Evolutionary conservation across 2,113 vertebrate genomes (phyloP).

Genomic region (Colistium nudipinnis): DNA sequence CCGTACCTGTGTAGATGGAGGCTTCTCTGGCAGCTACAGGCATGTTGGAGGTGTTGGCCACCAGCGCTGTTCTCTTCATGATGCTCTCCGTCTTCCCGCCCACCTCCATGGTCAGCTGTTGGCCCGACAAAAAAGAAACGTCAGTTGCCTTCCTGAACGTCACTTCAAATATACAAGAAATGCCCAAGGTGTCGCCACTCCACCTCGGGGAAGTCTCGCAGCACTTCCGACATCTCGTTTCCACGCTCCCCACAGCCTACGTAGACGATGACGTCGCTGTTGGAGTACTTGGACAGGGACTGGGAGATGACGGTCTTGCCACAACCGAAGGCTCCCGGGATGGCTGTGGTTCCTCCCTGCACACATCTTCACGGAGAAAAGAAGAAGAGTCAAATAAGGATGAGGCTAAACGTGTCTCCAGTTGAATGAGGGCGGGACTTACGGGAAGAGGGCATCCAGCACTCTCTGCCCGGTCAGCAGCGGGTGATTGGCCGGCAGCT

Average conservation of each 20-base stretch:
- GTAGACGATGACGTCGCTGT: constrained; percentile 97
- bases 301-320: constrained; percentile 99
- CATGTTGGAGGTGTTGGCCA: constrained; percentile 99
- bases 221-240: constrained; percentile 99
- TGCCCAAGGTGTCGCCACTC: constrained; percentile 34
- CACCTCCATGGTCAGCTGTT: constrained; percentile 96
- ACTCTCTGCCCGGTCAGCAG: constrained; percentile 95
- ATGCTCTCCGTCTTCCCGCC: constrained; percentile 96
- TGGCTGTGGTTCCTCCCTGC: constrained; percentile 97
- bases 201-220: constrained; percentile 98
- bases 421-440: constrained; percentile 61
- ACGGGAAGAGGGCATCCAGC: constrained; percentile 97
- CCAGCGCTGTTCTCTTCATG: constrained; percentile 98
- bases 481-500: constrained; percentile 94
- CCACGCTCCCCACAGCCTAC: constrained; percentile 98
- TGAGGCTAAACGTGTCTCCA: neutral
- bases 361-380: constrained; percentile 84
- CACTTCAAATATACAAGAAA: neutral
- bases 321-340: constrained; percentile 96
- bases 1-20: constrained; percentile 96
- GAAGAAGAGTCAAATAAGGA: neutral
- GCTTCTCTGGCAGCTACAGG: constrained; percentile 98
- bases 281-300: constrained; percentile 97
- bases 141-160: constrained; percentile 30
- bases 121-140: constrained; percentile 38